Evolutionary conservation across 2,888 invertebrate genomes (phyloP), one percentile per base, ranked within the genome.

Genomic region (Mesochorus sp.): DNA sequence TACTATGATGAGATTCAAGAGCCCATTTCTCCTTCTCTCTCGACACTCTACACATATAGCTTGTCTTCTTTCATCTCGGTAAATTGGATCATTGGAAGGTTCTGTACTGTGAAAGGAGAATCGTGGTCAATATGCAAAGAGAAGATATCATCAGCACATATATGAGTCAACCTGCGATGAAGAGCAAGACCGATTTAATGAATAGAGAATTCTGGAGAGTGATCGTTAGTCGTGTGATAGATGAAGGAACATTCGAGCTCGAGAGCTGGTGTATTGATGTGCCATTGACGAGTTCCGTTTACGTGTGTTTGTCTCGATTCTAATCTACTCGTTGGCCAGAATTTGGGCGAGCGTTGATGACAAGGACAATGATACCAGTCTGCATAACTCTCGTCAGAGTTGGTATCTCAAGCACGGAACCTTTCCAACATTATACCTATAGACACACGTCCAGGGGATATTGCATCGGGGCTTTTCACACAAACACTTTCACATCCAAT

Each of bases 51-150:
- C n/a, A n/a, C n/a, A n/a, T n/a, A n/a, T n/a, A n/a, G n/a, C n/a
- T 3, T 17, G 5, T 55, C 24, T 53, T 53, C 57, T 55, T 64
- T 49, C 19, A 10, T 64, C 53, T 42, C 12, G 61, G 28, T 47
- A 57, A 19, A 26, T 68, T 59, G 66, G 44, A 51, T 78, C 64
- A 53, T 70, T 59, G 47, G 57, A 70, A 37, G 19, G n/a, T n/a
- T n/a, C 19, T 17, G 31, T 28, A 28, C 17, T 28, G 42, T n/a
- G n/a, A n/a, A n/a, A 39, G 14, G 34, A 3, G 34, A 70, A 59
- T 47, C 47, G 47, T 21, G 57, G 47, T 17, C 34, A 59, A n/a
- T n/a, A 70, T 26, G 34, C 47, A 17, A 49, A 55, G 8, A 31
- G 26, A 26, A 61, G 34, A 21, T 34, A 47, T 49, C 28, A 26